Percentiles rank a stretch among this genome's conserved stretches.
Evolutionary conservation across 2,797 vertebrate genomes (phyloP).

Genomic region (Poeciliopsis gracilis): DNA sequence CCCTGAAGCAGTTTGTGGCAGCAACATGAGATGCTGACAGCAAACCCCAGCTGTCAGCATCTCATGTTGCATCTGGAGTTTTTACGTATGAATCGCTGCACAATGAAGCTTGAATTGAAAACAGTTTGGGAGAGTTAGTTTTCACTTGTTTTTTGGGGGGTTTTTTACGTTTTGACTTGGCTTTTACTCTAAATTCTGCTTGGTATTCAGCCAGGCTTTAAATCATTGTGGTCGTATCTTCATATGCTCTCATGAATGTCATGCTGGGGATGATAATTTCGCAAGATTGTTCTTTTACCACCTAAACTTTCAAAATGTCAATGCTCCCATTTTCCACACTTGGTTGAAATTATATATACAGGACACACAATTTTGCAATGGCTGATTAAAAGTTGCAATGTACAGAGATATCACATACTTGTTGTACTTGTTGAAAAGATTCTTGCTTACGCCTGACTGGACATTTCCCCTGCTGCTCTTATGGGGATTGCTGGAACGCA

Average conservation of each 20-base stretch:
- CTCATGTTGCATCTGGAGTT: neutral
- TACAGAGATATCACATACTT: neutral
- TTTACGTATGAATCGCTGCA: neutral
- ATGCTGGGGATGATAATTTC: neutral
- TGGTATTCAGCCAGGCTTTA: neutral
- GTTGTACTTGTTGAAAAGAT: neutral
- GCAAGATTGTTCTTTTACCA: neutral
- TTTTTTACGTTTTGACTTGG: neutral
- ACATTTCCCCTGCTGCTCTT: neutral
- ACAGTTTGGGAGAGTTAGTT: neutral
- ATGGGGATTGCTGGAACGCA: neutral
- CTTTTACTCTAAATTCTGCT: neutral
- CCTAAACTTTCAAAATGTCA: neutral
- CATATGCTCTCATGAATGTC: neutral
- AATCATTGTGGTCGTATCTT: neutral
- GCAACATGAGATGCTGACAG: constrained; percentile 4
- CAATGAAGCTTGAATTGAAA: neutral
- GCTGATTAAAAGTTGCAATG: neutral
- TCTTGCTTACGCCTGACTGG: neutral
- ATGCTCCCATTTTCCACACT: neutral
- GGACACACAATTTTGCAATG: neutral
- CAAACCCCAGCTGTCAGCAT: neutral
- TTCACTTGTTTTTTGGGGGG: too few relatives aligned
- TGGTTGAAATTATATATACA: neutral
- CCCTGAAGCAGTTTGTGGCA: neutral